Evolutionary conservation across 2,797 vertebrate genomes (phyloP), one percentile per base, ranked within the genome.

Genomic region (Vultur gryphus): DNA sequence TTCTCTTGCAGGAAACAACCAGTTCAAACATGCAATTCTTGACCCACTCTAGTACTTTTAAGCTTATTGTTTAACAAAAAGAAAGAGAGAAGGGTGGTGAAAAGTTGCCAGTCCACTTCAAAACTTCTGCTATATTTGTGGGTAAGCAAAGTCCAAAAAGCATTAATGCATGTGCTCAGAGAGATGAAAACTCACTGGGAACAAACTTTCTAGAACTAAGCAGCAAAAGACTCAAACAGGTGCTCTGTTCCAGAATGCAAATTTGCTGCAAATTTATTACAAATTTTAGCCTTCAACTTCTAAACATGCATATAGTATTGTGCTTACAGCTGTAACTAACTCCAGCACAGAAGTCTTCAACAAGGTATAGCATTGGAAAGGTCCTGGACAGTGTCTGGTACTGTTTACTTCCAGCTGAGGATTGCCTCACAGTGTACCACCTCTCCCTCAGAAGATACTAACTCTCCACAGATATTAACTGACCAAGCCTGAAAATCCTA

Each of bases 131-230:
- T 79, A 5, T 52, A 86, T 86, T 81, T 96, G 48, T 83, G 55
- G 44, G 73, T 59, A 90, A 95, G 43, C 31, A 55, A 82, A 89
- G n/a, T 55, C 54, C 86, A 84, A 75, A 90, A 94, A 54, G 35
- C 43, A 58, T 83, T 69, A 72, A 49, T 28, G 8, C 12, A 37
- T 57, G 31, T 49, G 49, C 69, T 93, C 39, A 67, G 51, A 82
- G 41, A 94, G 54, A 90, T 54, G 55, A 95, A 87, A 96, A 93
- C 39, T 81, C 33, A 55, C 23, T 59, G 26, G 59, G 49, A 97
- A 84, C 43, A 95, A 93, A 67, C 57, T 35, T 91, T 35, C 51
- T 39, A 70, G 43, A 93, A 31, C 39, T 92, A 87, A 88, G 54
- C 20, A 90, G 62, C 35, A 71, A 77, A 90, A 94, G 64, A 31